Evolutionary conservation across 2,113 vertebrate genomes (phyloP), one percentile per base, ranked within the genome.

Genomic region (Dasypus novemcinctus): DNA sequence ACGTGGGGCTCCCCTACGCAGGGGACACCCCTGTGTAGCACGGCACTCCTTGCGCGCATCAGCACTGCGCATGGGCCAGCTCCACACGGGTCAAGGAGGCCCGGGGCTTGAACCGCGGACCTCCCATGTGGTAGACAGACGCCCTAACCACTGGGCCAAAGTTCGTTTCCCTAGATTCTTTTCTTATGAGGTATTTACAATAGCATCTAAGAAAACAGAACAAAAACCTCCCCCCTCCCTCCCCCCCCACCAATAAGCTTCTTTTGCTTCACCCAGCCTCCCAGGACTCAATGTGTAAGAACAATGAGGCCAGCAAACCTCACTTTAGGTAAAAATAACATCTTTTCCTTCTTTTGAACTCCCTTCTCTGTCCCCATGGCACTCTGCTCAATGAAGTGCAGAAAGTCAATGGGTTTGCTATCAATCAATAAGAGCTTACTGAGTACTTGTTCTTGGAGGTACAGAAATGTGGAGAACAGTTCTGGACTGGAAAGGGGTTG

Each of bases 401-500:
- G 23, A 36, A 7, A 6, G 36, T 46, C 4, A 0, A 33, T 38
- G 57, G 27, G 13, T 41, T 46, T 17, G 5, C 43, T 52, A 27
- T 71, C 46, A 20, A 10, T 81, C 68, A 79, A n/a, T 36, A 14
- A 46, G 87, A 33, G 61, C 49, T 69, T 83, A 43, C 13, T 52
- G 49, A 80, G 15, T 0, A 5, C 36, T 57, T 75, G 68, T 68
- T 54, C 69, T n/a, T 5, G 31, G 87, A n/a, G 21, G 25, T 49
- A 64, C 25, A 79, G 94, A n/a, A 43, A 61, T 14, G 46, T 54
- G 36, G 41, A 43, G 17, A 80, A 14, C 2, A n/a, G 27, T 2
- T 1, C 2, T 20, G 4, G 31, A n/a, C 46, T 0, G 1, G 23
- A 46, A 23, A 20, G 3, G 17, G 8, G 6, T 0, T 29, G 25